A percentile compares a stretch with the other conserved stretches of the same genome.
Conservation (phyloP, 1,140 invertebrate species). For the Zaprionus kolodkinae region DNA sequence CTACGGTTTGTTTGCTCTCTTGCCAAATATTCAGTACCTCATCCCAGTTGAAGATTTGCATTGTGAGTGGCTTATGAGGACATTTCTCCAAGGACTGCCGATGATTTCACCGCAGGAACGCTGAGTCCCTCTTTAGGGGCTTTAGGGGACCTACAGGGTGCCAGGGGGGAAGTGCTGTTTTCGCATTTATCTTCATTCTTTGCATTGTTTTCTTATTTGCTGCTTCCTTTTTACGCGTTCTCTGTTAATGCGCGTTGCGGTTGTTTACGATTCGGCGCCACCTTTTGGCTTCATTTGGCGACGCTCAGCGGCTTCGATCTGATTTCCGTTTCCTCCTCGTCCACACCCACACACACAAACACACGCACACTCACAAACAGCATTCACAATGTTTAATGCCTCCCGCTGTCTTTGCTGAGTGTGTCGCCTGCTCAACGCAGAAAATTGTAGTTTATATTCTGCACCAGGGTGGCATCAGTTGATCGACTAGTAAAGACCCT, state of each 20-base stretch:
- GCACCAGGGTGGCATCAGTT: neutral
- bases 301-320: slow-evolving; percentile 38
- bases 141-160: neutral
- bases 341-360: slow-evolving; percentile 6
- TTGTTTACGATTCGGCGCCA: slow-evolving; percentile 51
- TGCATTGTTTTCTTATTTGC: slow-evolving; percentile 61
- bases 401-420: slow-evolving; percentile 48
- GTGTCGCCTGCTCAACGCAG: slow-evolving; percentile 51
- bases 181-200: slow-evolving; percentile 76
- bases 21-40: neutral
- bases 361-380: neutral
- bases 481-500: slow-evolving; percentile 17
- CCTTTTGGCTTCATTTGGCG: slow-evolving; percentile 13
- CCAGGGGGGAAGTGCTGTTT: slow-evolving; percentile 24
- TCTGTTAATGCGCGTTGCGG: slow-evolving; percentile 51
- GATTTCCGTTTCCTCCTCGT: slow-evolving; percentile 55
- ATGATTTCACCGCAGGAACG: neutral
- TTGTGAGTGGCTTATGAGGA: slow-evolving; percentile 18
- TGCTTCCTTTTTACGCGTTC: slow-evolving; percentile 48
- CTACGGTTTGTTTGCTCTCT: slow-evolving; percentile 9
- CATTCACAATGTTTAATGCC: slow-evolving; percentile 38
- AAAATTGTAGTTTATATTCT: slow-evolving; percentile 62
- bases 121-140: neutral
- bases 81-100: slow-evolving; percentile 1
- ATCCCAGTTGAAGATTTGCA: neutral